Base-by-base conservation (phyloP, 1,140 invertebrate genomes). In the Bombus cullumanus region DNA sequence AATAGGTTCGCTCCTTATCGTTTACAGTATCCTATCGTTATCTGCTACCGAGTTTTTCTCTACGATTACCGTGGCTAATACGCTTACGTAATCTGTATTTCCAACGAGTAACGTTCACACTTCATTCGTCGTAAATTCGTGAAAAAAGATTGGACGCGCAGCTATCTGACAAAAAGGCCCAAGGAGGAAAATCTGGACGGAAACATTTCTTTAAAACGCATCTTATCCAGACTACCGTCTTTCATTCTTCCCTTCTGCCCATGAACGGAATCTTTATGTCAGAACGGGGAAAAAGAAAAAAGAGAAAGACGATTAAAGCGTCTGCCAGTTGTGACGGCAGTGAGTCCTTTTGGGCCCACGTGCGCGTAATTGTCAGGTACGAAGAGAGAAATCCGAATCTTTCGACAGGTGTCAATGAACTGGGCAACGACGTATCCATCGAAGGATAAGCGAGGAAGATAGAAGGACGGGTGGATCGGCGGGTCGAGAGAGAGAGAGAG, bases 331-430 rank as follows among this genome's bases (percentile, higher is more conserved):
- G 73, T 83, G 83, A 78, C 43, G 37, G 69, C 83, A 41, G 68
- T 71, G 76, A 87, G 84, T 85, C 79, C 74, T 85, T 77, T 74
- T 39, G 78, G 83, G 73, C 81, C 82, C 91, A 91, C 91, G 90
- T 90, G 92, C 91, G 88, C 92, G 86, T 90, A 90, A 90, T 90
- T 90, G 89, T 90, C 86, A 90, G 88, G 88, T 90, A 90, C 86
- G 86, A 83, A 75, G 88, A 90, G 87, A 92, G 90, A 90, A 90
- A 93, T 90, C 88, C 82, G 87, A 91, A 90, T 89, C 90, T 90
- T 92, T 92, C 88, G 92, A 94, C 93, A 94, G 93, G 93, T 94
- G 93, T 94, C 92, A 94, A 94, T 93, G 91, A 93, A 93, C 92
- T 82, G 87, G 86, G 83, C 88, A 89, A 90, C 87, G 88, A 89